Evolutionary conservation across 2,797 vertebrate species (phyloP), one percentile per base, ranked within the genome.

Genomic region (Momotus momota): DNA sequence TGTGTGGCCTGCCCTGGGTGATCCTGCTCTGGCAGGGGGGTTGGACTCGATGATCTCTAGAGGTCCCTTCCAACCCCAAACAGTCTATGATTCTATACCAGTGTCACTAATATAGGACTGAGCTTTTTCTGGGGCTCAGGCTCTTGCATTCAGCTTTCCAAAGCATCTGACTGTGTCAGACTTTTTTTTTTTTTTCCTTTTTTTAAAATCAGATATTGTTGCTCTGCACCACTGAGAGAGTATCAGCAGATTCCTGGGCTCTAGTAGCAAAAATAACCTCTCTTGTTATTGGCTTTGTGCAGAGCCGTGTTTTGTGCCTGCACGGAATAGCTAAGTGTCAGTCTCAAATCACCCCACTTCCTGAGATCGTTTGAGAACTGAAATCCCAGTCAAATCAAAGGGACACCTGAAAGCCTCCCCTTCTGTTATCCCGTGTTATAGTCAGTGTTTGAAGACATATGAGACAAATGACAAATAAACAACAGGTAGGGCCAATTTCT

Each of bases 361-460:
- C 13, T n/a, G 70, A 62, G 18, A 23, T 43, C 22, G 8, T 46
- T n/a, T 69, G 29, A 67, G 51, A 38, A 3, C 40, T 57, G n/a
- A 66, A 78, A 73, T 22, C 38, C 43, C 51, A 40, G 23, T 29
- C 67, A 67, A 20, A 65, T 72, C 35, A 7, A 43, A 70, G 85
- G 25, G 43, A 29, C 4, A 7, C n/a, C 9, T 62, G 46, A n/a
- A 58, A 85, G 17, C n/a, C 41, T 72, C 23, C 60, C 40, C 14
- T 49, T 31, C 51, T 51, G 13, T 14, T 45, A 6, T 14, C 29
- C 26, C 16, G 0, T 2, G 4, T n/a, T 20, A 1, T 6, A 41
- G 2, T 1, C 46, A 48, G 4, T 9, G 17, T 78, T 51, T 78
- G 49, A 67, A 70, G n/a, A 7, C 25, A 13, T 20, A 3, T 5